Base-by-base conservation (phyloP, 2,113 vertebrate species). In the Lycaon pictus region DNA sequence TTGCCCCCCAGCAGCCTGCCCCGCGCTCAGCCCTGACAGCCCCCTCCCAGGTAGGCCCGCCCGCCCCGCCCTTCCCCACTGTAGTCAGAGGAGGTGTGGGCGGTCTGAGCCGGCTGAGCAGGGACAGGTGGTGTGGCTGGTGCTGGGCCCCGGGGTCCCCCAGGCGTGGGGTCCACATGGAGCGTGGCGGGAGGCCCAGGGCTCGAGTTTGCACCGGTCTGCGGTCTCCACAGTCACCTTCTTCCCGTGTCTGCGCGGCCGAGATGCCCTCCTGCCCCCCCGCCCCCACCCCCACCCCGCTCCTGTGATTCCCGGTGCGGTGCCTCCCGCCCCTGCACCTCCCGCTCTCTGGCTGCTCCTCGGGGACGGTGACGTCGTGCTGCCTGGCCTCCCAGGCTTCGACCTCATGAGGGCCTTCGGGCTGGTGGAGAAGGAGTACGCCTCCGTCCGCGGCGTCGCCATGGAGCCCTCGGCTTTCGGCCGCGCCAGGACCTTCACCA, bases 391-490 rank as follows among this genome's bases (percentile, higher is more conserved):
- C 29, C 56, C 94, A 99, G 99, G 99, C 17, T 99, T 99, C 71
- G 98, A 99, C 98, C 99, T 99, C 99, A 99, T 99, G 99, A 99
- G 98, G 27, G 99, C 98, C 4, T 99, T 99, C 55, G 99, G 99
- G 93, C 98, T 99, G 77, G 99, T 99, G 5, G 99, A 98, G 94
- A 98, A 97, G 88, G 99, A 99, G 48, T 99, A 99, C 1, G 98
- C 99, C 13, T 99, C 99, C 0, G 91, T 99, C 74, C 99, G 99
- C 10, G 99, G 99, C 0, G 99, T 99, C 17, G 99, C 99, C 7
- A 99, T 99, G 74, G 99, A 99, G 60, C 99, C 99, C 1, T 99
- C 99, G 0, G 79, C 99, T 1, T 99, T 99, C 96, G 99, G 99
- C 0, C 96, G 97, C 0, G 85, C 99, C 69, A 98, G 98, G 1